Conservation (phyloP, 2,888 invertebrate genomes). For the Stenodema calcarata region DNA sequence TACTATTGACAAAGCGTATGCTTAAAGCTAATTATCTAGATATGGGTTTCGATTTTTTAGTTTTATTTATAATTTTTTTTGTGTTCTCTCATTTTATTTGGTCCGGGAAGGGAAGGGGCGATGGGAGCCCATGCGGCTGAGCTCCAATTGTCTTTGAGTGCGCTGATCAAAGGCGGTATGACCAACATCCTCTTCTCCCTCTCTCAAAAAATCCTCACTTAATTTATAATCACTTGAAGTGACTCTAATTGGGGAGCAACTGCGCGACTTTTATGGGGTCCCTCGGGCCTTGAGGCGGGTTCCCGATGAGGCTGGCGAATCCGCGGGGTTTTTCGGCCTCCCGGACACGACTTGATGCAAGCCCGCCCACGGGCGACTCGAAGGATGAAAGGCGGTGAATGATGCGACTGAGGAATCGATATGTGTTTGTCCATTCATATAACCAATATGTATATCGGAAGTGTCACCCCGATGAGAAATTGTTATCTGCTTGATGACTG, state of each 20-base stretch:
- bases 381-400: neutral
- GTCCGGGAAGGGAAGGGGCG: too few relatives aligned
- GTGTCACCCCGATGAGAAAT: neutral
- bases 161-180: conserved; percentile 40
- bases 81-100: neutral
- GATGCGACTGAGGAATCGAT: neutral
- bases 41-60: neutral
- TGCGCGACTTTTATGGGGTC: conserved; percentile 41
- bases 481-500: neutral
- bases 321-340: neutral
- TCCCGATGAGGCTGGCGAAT: neutral
- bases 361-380: neutral
- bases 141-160: conserved; percentile 28
- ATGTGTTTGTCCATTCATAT: neutral
- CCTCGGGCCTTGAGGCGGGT: neutral
- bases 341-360: neutral
- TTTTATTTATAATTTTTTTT: neutral
- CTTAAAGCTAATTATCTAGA: neutral
- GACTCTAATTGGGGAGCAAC: conserved; percentile 45
- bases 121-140: neutral
- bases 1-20: neutral
- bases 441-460: neutral
- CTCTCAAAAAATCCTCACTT: conserved; percentile 19
- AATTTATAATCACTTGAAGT: conserved; percentile 46
- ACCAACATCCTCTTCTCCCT: neutral